These are phyloP conservation scores for Byasa hedistus DNA, from an alignment of 2,888 invertebrate species.

Conservation along the genomic window DNA sequence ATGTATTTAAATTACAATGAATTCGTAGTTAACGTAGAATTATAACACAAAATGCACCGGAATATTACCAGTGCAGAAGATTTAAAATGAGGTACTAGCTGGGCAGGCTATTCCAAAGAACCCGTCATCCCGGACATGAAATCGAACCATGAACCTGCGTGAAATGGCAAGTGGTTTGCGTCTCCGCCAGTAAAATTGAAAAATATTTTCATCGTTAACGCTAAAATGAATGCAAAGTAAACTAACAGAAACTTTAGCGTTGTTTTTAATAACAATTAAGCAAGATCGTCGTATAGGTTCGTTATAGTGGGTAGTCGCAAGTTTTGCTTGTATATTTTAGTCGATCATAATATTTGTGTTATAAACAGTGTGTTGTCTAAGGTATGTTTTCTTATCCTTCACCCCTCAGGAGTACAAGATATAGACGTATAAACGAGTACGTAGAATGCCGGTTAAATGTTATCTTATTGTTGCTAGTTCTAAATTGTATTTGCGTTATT, in stretches of 20 bases:
- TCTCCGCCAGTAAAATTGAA: not conserved
- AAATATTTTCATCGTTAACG: not conserved
- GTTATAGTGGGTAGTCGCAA: not conserved
- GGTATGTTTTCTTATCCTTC: conserved; percentile 1
- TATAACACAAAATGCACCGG: no score
- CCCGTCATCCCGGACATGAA: no score
- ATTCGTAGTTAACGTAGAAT: no score
- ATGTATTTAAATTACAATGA: no score
- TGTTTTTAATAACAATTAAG: conserved; percentile 4
- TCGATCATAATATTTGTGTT: conserved; percentile 1
- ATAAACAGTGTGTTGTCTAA: conserved; percentile 4
- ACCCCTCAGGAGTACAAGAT: not conserved
- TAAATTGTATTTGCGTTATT: no score
- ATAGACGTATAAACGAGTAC: not conserved
- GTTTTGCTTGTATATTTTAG: conserved; percentile 2
- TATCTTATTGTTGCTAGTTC: no score
- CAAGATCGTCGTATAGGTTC: not conserved
- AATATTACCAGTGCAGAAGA: no score
- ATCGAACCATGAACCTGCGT: no score
- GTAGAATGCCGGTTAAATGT: no score
- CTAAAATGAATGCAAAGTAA: not conserved
- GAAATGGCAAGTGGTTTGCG: no score
- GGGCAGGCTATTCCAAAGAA: no score
- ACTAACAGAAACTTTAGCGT: not conserved
- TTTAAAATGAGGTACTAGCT: no score